A percentile compares a stretch with the other conserved stretches of the same genome.
Evolutionary conservation across 2,888 invertebrate genomes (phyloP).

Genomic region (Microctonus brassicae): DNA sequence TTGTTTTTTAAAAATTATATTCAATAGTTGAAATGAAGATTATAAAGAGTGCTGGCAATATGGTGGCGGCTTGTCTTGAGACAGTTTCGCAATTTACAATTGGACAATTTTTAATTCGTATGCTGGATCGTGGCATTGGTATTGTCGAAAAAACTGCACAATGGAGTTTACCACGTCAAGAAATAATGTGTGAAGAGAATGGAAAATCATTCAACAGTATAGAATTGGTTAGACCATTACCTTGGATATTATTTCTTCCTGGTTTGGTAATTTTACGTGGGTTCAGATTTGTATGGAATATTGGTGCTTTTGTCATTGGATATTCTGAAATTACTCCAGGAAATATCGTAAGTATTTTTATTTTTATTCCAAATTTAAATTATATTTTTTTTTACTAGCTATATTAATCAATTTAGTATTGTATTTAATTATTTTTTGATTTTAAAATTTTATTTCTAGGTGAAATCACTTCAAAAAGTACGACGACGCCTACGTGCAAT

Average conservation of each 20-base stretch:
- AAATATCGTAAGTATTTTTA: slow-evolving; percentile 71
- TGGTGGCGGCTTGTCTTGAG: slow-evolving; percentile 47
- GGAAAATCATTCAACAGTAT: slow-evolving; percentile 65
- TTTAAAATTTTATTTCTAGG: slow-evolving; percentile 61
- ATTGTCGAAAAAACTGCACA: slow-evolving; percentile 73
- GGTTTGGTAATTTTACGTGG: slow-evolving; percentile 70
- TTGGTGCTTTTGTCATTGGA: slow-evolving; percentile 70
- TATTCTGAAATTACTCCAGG: slow-evolving; percentile 72
- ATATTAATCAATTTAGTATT: background rate
- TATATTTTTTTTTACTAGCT: background rate
- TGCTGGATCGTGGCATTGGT: slow-evolving; percentile 72
- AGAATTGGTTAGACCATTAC: slow-evolving; percentile 73
- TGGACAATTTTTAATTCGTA: slow-evolving; percentile 71
- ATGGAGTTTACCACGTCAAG: slow-evolving; percentile 72
- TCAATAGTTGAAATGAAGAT: slow-evolving; percentile 34
- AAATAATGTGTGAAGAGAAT: slow-evolving; percentile 70
- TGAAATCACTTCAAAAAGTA: slow-evolving; percentile 72
- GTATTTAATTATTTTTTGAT: background rate
- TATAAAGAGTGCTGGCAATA: slow-evolving; percentile 28
- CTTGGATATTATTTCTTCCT: slow-evolving; percentile 74
- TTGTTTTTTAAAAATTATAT: slow-evolving; percentile 6
- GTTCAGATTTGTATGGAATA: slow-evolving; percentile 70
- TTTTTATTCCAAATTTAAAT: too few relatives aligned
- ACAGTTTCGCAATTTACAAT: slow-evolving; percentile 54
- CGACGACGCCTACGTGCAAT: slow-evolving; percentile 72